A percentile compares a stretch with the other conserved stretches of the same genome.
These are phyloP conservation scores for Microctenopoma stevenorrisi DNA, from an alignment of 2,797 vertebrate genomes.

Conservation along the genomic window DNA sequence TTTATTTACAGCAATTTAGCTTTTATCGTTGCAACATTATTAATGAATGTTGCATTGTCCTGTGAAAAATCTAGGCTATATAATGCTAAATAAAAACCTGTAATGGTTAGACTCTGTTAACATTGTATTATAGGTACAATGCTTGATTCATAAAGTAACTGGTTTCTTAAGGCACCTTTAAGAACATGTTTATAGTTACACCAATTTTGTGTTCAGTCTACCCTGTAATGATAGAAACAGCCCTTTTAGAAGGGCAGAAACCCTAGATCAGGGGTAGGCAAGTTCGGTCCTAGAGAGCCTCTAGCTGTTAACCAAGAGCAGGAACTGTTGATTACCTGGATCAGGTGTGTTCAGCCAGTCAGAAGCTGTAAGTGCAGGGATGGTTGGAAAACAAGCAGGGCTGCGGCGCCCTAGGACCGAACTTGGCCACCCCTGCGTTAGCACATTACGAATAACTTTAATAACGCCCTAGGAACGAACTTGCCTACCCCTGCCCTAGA, in stretches of 20 bases:
- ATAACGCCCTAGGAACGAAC: too few relatives aligned
- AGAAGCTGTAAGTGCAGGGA: too few relatives aligned
- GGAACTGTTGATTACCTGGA: too few relatives aligned
- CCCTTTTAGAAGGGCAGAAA: neutral
- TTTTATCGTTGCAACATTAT: slow-evolving; percentile 62
- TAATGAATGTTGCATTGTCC: slow-evolving; percentile 49
- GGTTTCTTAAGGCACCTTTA: neutral
- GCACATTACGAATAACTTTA: too few relatives aligned
- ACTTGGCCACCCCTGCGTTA: too few relatives aligned
- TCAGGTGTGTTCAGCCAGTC: too few relatives aligned
- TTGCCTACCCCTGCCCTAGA: too few relatives aligned
- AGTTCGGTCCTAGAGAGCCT: too few relatives aligned
- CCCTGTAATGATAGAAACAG: neutral
- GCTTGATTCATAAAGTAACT: slow-evolving; percentile 4
- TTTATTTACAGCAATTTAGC: slow-evolving; percentile 43
- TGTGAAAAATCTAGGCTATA: slow-evolving; percentile 49
- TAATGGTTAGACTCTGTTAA: slow-evolving; percentile 16
- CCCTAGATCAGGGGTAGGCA: too few relatives aligned
- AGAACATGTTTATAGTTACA: slow-evolving; percentile 1
- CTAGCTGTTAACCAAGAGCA: too few relatives aligned
- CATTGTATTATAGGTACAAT: neutral
- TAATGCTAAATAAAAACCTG: slow-evolving; percentile 38
- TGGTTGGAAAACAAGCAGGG: too few relatives aligned
- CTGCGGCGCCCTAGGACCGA: too few relatives aligned
- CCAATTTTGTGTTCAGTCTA: neutral